Evolutionary conservation across 2,797 vertebrate genomes (phyloP).

Genomic region (Cryptoblepharus egeriae): DNA sequence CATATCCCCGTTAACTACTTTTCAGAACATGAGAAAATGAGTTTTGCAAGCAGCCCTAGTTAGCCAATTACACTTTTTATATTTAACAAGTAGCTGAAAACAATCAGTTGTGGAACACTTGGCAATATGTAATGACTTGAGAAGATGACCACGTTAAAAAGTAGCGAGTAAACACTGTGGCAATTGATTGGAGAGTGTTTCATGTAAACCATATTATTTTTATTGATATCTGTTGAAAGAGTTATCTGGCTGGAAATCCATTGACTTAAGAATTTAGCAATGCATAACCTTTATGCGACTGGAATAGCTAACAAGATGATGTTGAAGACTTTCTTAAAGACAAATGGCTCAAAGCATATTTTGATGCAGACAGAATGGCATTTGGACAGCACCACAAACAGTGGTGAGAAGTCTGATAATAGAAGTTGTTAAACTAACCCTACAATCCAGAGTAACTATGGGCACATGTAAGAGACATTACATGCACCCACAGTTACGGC

Average conservation of each 20-base stretch:
- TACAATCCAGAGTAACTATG: no score
- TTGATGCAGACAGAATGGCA: background rate
- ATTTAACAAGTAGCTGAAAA: background rate
- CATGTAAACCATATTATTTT: background rate
- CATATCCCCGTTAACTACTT: no score
- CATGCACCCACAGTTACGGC: no score
- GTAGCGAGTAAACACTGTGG: background rate
- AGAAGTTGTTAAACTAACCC: no score
- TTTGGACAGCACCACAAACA: background rate
- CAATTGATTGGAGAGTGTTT: background rate
- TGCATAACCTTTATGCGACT: background rate
- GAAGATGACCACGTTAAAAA: background rate
- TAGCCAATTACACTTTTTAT: no score
- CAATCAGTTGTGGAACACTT: background rate
- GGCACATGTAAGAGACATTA: no score
- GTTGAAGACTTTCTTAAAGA: background rate
- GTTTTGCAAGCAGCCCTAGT: no score
- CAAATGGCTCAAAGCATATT: background rate
- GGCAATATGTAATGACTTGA: background rate
- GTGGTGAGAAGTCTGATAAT: background rate
- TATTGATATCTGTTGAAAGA: background rate
- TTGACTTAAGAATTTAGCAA: background rate
- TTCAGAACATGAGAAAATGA: no score
- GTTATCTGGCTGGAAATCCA: conserved; percentile 10
- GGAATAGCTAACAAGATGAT: background rate